These are phyloP conservation scores for Naso thynnoides DNA, from an alignment of 2,797 vertebrate species.

Conservation along the genomic window DNA sequence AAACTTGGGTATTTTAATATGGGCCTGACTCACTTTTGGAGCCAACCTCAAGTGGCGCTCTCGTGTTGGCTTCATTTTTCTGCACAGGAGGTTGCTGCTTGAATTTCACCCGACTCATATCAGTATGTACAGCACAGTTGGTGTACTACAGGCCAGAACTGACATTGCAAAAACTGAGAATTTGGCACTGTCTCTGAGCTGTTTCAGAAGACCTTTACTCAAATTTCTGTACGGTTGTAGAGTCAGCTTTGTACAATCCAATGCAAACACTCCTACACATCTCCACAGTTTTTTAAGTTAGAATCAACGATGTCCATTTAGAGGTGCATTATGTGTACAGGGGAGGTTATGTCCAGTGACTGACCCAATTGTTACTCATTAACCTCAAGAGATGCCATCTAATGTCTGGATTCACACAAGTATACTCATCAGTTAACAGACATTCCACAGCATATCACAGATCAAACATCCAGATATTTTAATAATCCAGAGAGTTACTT, in stretches of 20 bases:
- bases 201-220: neutral
- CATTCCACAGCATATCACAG: neutral
- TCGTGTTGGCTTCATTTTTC: no score
- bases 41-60: no score
- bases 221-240: constrained; percentile 16
- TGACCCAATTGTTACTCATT: constrained; percentile 1
- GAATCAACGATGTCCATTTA: constrained; percentile 2
- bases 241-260: constrained; percentile 12
- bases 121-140: neutral
- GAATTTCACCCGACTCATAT: neutral
- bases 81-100: no score
- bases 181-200: neutral
- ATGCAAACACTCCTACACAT: neutral
- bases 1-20: no score
- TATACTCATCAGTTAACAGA: neutral
- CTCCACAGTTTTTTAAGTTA: constrained; percentile 13
- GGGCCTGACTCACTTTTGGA: no score
- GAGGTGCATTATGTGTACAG: neutral
- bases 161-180: neutral
- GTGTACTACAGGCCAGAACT: neutral
- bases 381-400: constrained; percentile 1
- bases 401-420: constrained; percentile 1
- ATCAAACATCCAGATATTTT: constrained; percentile 7
- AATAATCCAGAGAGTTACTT: neutral
- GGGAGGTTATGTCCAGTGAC: neutral